Conservation (phyloP, 2,113 vertebrate genomes). For the Proterorhinus semilunaris region DNA sequence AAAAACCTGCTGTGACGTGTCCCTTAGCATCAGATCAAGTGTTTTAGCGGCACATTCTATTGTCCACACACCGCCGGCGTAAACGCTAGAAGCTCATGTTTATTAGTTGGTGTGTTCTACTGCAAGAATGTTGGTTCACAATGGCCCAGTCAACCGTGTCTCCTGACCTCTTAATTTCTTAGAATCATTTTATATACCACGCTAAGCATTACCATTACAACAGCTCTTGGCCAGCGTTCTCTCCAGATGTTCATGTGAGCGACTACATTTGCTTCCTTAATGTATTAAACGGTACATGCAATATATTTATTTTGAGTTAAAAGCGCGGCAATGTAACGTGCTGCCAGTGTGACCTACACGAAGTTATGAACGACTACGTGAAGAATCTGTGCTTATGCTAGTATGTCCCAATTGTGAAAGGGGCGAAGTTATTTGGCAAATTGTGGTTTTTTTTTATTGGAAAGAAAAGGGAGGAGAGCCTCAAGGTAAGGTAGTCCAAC, state of each 20-base stretch:
- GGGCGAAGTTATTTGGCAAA: too few relatives aligned
- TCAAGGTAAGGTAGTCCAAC: too few relatives aligned
- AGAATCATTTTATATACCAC: too few relatives aligned
- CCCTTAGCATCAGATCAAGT: slow-evolving; percentile 32
- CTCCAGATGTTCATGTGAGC: too few relatives aligned
- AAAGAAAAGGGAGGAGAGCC: too few relatives aligned
- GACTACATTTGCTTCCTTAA: too few relatives aligned
- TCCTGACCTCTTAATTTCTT: not conserved
- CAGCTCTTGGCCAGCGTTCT: too few relatives aligned
- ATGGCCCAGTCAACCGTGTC: not conserved
- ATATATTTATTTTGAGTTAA: not conserved
- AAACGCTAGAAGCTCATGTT: slow-evolving; percentile 45
- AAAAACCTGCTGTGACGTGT: slow-evolving; percentile 39
- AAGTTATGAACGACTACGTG: not conserved
- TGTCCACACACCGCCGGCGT: slow-evolving; percentile 36
- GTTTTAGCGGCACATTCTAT: slow-evolving; percentile 20
- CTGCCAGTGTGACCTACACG: not conserved
- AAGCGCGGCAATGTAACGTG: not conserved
- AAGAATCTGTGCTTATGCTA: too few relatives aligned
- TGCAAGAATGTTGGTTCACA: slow-evolving; percentile 22
- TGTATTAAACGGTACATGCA: not conserved
- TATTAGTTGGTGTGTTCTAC: slow-evolving; percentile 15
- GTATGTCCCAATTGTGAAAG: too few relatives aligned
- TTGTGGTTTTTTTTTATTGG: too few relatives aligned
- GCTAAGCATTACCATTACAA: too few relatives aligned